Base-by-base conservation (phyloP, 2,797 vertebrate genomes). In the Sebastes nivosus region DNA sequence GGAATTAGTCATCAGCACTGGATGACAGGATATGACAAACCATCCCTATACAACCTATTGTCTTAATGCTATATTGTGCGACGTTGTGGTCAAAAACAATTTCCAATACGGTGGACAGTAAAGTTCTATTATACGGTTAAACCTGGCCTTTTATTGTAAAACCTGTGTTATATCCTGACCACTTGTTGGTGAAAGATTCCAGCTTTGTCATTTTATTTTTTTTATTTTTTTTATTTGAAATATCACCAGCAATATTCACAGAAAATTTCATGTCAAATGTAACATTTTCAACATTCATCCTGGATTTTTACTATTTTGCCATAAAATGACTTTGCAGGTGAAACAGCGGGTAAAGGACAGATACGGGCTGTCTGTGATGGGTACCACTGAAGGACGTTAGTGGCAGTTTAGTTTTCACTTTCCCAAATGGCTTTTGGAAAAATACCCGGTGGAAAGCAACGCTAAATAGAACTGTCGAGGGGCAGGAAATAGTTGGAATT, bases 401-500 rank as follows among this genome's bases (percentile, higher is more conserved):
- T 12, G 65, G 20, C 58, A 69, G 13, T 34, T 32, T 22, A 18
- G 36, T 70, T 76, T 69, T 66, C 10, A 9, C 46, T 50, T 72
- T 59, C 52, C 63, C 25, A 77, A 59, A 67, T 55, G 60, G 12
- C 67, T 77, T 69, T 63, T 70, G 54, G 54, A 64, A 36, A 87
- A 77, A 74, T 29, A 80, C 74, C 83, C 58, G 20, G 68, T 50
- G 77, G 74, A 82, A 76, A 65, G 42, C 18, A 20, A 59, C 1
- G 27, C 72, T 79, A 80, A 86, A 77, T 32, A 73, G 70, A 79
- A 73, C 3, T 27, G 38, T 73, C 79, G 2, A 57, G 73, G 82
- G 82, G 67, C 71, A 59, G 63, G 81, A 83, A 85, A 79, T 80
- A 67, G 42, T 67, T 67, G 58, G 72, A 68, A 36, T 78, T 68